Evolutionary conservation across 2,888 invertebrate species (phyloP), one percentile per base, ranked within the genome.

Genomic region (Keiferia lycopersicella): DNA sequence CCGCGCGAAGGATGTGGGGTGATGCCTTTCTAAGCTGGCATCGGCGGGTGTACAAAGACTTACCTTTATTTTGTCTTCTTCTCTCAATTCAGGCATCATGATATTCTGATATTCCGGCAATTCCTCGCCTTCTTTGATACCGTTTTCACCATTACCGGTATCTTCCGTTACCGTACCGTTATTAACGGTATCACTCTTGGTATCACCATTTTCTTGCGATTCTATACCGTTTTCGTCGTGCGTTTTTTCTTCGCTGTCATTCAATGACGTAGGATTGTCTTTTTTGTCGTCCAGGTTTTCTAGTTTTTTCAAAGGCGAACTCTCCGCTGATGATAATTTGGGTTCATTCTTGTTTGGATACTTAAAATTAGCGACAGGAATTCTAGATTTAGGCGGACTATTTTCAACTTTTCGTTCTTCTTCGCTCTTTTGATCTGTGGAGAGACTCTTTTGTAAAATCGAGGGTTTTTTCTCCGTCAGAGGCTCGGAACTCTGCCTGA

Each of bases 291-390:
- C 18, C 20, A 0, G 20, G 16, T 61, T 34, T 16, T 61, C 61
- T 10, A 34, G 16, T 22, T 62, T 62, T 39, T 62, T 53, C 14
- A 26, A 11, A 2, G 91, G 92, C 0, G 91, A 91, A 59, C 75
- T 87, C 16, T 91, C 91, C 0, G 76, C 79, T 0, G 88, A 86
- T 0, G 77, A 79, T 3, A 89, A 68, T 48, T 74, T 71, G 0
- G 79, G 57, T 0, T 89, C 91, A 58, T 82, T 87, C 69, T 88
- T 88, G 67, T 91, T 90, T 0, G 91, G 91, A 65, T 92, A 92
- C 7, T 87, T 74, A 70, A 92, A 92, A 65, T 88, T 92, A 0
- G 92, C 88, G 0, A 92, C 87, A 0, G 92, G 92, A 63, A 92
- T 92, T 41, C 92, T 73, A 0, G 88, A 88, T 67, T 84, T 84